Conservation (phyloP, 2,797 vertebrate genomes). For the Numenius phaeopus region DNA sequence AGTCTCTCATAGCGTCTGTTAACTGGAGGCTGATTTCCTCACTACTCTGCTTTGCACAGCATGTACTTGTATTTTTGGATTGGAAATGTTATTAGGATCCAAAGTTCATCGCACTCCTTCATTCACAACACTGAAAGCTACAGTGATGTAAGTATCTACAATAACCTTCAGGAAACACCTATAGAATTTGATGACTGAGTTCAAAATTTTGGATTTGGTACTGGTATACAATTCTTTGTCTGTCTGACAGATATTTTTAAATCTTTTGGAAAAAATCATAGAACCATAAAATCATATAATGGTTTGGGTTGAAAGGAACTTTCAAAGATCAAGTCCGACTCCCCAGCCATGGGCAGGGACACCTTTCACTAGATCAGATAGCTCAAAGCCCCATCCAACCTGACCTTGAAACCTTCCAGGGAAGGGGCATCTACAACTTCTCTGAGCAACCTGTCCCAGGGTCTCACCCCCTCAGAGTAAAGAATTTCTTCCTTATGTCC, state of each 20-base stretch:
- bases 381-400: background rate
- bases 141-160: background rate
- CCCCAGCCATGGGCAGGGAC: background rate
- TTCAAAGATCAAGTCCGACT: background rate
- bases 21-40: background rate
- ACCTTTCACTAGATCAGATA: background rate
- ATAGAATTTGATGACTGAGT: background rate
- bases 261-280: background rate
- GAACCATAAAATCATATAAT: background rate
- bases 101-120: background rate
- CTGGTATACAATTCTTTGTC: background rate
- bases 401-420: background rate
- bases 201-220: background rate
- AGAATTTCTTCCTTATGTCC: background rate
- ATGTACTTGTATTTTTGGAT: background rate
- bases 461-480: rapidly evolving
- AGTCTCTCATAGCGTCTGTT: background rate
- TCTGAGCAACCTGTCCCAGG: background rate
- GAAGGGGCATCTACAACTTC: rapidly evolving
- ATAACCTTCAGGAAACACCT: background rate
- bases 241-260: background rate
- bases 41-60: background rate
- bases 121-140: background rate
- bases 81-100: background rate
- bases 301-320: background rate